These are phyloP conservation scores for Esox lucius DNA, from an alignment of 2,797 vertebrate species.

Conservation along the genomic window DNA sequence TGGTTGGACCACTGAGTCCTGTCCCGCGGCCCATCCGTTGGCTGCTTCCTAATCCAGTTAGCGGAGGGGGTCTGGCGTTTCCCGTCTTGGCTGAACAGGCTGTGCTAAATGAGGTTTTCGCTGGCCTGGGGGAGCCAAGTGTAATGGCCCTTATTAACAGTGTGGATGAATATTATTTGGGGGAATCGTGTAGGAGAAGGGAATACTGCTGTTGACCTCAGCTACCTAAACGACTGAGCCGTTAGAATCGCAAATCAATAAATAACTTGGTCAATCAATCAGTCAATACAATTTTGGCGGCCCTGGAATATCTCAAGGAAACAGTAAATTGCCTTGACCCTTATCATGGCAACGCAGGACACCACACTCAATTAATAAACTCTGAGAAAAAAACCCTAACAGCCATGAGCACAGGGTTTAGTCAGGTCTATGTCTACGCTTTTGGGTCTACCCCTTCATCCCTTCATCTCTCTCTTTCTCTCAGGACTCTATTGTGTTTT, in stretches of 20 bases:
- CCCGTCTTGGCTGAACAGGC: conserved; percentile 75
- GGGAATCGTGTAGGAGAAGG: conserved; percentile 37
- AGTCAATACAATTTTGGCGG: conserved; percentile 18
- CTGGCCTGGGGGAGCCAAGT: conserved; percentile 74
- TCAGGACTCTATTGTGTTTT: conserved; percentile 54
- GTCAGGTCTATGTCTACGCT: neutral
- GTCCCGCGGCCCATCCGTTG: conserved; percentile 77
- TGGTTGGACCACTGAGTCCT: conserved; percentile 69
- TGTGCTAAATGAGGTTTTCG: conserved; percentile 77
- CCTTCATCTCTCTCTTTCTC: conserved; percentile 13
- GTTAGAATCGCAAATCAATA: conserved; percentile 55
- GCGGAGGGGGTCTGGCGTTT: conserved; percentile 69
- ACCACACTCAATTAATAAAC: neutral
- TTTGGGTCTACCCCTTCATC: neutral
- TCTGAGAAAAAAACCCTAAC: neutral
- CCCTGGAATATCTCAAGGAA: neutral
- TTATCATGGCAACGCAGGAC: neutral
- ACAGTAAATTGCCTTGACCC: neutral
- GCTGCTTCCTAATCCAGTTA: conserved; percentile 79
- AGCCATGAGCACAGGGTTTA: neutral
- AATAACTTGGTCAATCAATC: conserved; percentile 24
- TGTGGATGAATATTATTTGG: conserved; percentile 57
- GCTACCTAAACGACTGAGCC: too few relatives aligned
- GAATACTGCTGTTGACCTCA: too few relatives aligned
- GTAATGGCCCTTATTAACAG: conserved; percentile 77